Base-by-base conservation (phyloP, 2,888 invertebrate species). In the Dryobotodes eremita region DNA sequence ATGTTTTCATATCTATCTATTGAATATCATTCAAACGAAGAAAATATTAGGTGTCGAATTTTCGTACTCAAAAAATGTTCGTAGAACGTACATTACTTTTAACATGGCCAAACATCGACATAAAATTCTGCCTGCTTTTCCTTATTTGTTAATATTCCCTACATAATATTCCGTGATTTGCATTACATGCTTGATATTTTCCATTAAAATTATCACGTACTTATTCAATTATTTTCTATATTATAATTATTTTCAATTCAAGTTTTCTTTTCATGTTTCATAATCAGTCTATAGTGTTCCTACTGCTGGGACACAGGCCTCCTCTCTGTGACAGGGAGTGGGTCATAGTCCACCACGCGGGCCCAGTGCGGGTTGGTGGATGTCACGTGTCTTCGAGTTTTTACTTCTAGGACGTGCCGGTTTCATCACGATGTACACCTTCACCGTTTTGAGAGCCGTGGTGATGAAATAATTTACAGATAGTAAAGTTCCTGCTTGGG, bases 161-260 rank as follows among this genome's bases (percentile, higher is more conserved):
- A 42, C 68, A 68, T 26, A 50, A 72, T 8, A 59, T 79, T 53
- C 17, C n/a, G 5, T 66, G 66, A 79, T 75, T 85, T 83, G 42
- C 62, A 79, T 75, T 79, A 83, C 64, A 36, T 10, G 15, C 20
- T 59, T 62, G 55, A 73, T 71, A 86, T 77, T 83, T 85, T 86
- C 71, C 73, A 82, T 74, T 55, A 68, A 50, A 70, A 74, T 74
- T 53, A 82, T 69, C 64, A 71, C 83, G 83, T 74, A 36, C 48
- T 62, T 64, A 20, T n/a, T 36, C 15, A n/a, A n/a, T n/a, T n/a
- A n/a, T n/a, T n/a, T n/a, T n/a, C n/a, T n/a, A n/a, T n/a, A n/a
- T n/a, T n/a, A n/a, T n/a, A n/a, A n/a, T n/a, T n/a, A 48, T 71
- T 75, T 62, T 48, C 26, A 71, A 53, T 64, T n/a, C 15, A 31